phyloP scores from a whole-genome alignment of 2,113 vertebrate species.

The Dromiciops gliroides region DNA sequence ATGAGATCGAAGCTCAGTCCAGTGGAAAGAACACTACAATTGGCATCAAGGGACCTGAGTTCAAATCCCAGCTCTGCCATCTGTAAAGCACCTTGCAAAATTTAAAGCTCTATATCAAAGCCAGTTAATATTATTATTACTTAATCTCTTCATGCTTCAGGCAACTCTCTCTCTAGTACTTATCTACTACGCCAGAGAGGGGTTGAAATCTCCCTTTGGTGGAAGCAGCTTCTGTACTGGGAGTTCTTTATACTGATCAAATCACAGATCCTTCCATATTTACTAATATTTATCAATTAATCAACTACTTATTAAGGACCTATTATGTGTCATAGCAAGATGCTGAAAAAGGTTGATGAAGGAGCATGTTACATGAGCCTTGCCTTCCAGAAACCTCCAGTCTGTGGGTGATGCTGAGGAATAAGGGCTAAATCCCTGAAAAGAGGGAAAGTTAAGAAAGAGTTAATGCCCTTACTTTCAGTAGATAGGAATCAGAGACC shows the following conservation, averaged over 20 bases:
- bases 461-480: background rate
- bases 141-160: background rate
- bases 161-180: background rate
- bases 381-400: fast-evolving
- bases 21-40: background rate
- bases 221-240: background rate
- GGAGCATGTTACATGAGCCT: background rate
- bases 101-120: background rate
- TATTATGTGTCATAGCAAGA: background rate
- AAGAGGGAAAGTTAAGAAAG: background rate
- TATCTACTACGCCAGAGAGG: background rate
- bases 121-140: background rate
- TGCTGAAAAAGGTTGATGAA: background rate
- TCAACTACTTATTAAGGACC: background rate
- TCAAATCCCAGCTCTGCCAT: background rate
- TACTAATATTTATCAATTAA: background rate
- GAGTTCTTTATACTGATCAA: background rate
- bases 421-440: background rate
- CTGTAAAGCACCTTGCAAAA: background rate
- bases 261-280: background rate
- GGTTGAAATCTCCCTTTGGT: background rate
- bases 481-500: background rate
- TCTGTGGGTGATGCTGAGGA: background rate
- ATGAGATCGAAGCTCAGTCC: background rate
- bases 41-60: background rate